Base-by-base conservation (phyloP, 2,113 vertebrate species). In the Genyomyrus donnyi region DNA sequence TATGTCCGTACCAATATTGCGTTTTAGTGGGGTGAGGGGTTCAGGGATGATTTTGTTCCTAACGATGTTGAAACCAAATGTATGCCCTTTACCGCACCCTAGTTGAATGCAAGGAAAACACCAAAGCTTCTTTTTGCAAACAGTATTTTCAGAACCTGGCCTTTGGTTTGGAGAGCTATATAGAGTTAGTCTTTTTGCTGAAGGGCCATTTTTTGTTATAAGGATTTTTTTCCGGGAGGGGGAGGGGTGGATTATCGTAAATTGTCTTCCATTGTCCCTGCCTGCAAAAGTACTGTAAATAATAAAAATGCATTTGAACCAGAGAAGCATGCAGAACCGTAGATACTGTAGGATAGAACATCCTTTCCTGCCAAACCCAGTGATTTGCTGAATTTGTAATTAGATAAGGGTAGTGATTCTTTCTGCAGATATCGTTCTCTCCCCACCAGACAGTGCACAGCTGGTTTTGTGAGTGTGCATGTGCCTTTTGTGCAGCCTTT, bases 311-410 rank as follows among this genome's bases (percentile, higher is more conserved):
- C 27, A 70, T 70, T 70, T 24, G 50, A 89, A 77, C 15, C 13
- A 19, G 53, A 77, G 58, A 11, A 77, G n/a, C 11, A 52, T 58
- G 31, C n/a, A 89, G 46, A 11, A 46, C n/a, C 9, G 48, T 11
- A 35, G 45, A 50, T 45, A 42, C 39, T 42, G 39, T 42, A 49
- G 15, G 45, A 49, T 31, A 35, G 35, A 84, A 48, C 31, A 27
- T 88, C 27, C 27, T 35, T 31, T 50, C 45, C n/a, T 11, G 15
- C 24, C 15, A 21, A 46, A 62, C 39, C 11, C 46, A 31, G 35
- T 35, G 42, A 42, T 52, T 89, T 45, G 13, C 62, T 89, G 48
- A 84, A 53, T 83, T 39, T 84, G 27, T 52, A 89, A 84, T 89
- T 83, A 84, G 70, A 84, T 53, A 89, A 89, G 19, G 87, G 49